Conservation (phyloP, 2,797 vertebrate species). For the Poeciliopsis paucimaculata region DNA sequence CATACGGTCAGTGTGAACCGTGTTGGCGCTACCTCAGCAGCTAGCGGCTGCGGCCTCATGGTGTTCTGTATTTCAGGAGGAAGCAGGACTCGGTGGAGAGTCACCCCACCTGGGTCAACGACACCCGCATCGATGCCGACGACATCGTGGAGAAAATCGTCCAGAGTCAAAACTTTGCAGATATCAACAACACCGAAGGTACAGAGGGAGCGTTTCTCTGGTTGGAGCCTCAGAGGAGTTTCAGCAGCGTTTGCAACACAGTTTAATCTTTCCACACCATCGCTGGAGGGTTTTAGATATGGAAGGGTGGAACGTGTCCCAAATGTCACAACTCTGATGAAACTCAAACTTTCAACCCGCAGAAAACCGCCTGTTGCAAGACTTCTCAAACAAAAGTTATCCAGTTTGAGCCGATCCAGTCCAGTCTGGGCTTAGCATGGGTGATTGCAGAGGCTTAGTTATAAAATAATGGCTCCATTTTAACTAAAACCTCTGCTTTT, state of each 20-base stretch:
- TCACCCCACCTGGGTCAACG: constrained; percentile 92
- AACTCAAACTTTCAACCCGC: background rate
- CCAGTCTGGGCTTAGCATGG: background rate
- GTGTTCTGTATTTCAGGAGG: constrained; percentile 78
- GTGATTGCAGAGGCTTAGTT: background rate
- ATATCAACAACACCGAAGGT: constrained; percentile 95
- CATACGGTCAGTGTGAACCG: background rate
- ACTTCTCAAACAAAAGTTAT: background rate
- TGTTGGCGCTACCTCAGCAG: background rate
- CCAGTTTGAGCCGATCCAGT: background rate
- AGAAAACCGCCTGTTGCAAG: background rate
- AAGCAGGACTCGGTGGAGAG: constrained; percentile 94
- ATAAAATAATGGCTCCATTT: background rate
- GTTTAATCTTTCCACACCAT: background rate
- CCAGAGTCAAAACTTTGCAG: constrained; percentile 96
- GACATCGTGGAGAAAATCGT: constrained; percentile 98
- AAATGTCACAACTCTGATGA: background rate
- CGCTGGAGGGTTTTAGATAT: background rate
- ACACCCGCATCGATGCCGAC: constrained; percentile 94
- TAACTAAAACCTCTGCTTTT: background rate
- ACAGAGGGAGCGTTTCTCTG: background rate
- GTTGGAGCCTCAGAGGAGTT: background rate
- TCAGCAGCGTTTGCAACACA: background rate
- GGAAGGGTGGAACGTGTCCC: background rate
- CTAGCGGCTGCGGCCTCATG: background rate